A percentile compares a stretch with the other conserved stretches of the same genome.
phyloP scores from a whole-genome alignment of 2,113 vertebrate genomes.

The Neolamprologus caudopunctatus region DNA sequence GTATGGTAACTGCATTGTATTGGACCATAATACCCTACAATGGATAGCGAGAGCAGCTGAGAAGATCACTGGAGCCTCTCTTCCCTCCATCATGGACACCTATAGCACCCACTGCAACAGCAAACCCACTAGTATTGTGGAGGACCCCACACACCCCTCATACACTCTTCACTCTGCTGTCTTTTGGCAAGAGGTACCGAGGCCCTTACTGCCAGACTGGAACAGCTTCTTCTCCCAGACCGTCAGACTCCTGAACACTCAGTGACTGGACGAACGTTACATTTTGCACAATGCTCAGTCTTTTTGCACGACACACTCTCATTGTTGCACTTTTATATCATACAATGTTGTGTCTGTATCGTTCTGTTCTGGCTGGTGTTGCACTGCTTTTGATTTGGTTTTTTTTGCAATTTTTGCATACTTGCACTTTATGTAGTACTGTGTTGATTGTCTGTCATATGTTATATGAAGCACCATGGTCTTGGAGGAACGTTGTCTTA shows the following conservation, averaged over 20 bases:
- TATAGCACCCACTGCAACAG: background rate
- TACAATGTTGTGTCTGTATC: background rate
- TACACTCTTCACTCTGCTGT: background rate
- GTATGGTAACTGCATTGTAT: background rate
- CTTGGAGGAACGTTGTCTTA: background rate
- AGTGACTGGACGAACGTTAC: background rate
- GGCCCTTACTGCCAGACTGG: background rate
- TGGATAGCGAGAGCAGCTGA: background rate
- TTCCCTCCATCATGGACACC: background rate
- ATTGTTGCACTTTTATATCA: background rate
- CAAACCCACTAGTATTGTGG: background rate
- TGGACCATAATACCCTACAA: background rate
- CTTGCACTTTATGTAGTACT: background rate
- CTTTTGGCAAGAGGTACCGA: background rate
- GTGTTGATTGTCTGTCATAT: background rate
- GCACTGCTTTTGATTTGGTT: rapidly evolving
- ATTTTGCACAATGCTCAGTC: background rate
- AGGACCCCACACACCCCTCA: background rate
- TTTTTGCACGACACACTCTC: background rate
- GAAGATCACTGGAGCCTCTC: background rate
- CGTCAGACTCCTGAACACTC: background rate
- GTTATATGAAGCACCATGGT: background rate
- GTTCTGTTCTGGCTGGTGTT: background rate
- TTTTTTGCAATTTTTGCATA: background rate
- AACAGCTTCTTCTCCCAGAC: background rate